These are phyloP conservation scores for Myocastor coypus DNA, from an alignment of 2,113 vertebrate species.

Conservation along the genomic window DNA sequence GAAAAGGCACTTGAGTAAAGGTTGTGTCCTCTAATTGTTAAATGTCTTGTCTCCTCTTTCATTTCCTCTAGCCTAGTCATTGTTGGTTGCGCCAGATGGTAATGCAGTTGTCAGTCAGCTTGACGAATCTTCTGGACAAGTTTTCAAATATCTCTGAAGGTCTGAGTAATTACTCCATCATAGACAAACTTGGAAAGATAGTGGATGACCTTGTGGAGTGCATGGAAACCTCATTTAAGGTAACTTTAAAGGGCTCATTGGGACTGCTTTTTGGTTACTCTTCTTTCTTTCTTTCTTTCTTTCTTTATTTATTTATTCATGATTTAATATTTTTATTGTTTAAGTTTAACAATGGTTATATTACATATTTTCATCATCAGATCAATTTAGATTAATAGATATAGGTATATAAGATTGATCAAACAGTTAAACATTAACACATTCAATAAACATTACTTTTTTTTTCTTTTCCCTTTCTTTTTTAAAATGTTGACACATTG, in stretches of 20 bases:
- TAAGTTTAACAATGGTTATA: no score
- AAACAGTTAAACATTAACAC: no score
- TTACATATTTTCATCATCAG: no score
- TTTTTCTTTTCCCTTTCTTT: no score
- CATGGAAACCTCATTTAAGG: slow-evolving; percentile 85
- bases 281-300: no score
- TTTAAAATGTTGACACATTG: no score
- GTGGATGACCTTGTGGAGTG: slow-evolving; percentile 88
- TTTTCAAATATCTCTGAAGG: slow-evolving; percentile 87
- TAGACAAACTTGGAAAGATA: slow-evolving; percentile 89
- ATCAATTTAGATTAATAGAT: no score
- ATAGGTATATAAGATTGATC: no score
- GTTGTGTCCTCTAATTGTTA: neutral
- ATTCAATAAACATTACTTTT: no score
- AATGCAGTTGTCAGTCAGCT: slow-evolving; percentile 86
- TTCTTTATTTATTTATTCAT: no score
- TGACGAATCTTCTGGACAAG: slow-evolving; percentile 87
- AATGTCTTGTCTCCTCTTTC: slow-evolving; percentile 70
- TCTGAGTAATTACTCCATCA: slow-evolving; percentile 90
- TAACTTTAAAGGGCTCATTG: slow-evolving; percentile 70
- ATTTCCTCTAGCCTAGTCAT: slow-evolving; percentile 86
- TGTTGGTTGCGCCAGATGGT: slow-evolving; percentile 91
- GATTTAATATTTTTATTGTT: no score
- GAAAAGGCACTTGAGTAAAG: neutral
- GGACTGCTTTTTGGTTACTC: neutral